Evolutionary conservation across 2,888 invertebrate genomes (phyloP).

Genomic region (Epistrophe grossulariae): DNA sequence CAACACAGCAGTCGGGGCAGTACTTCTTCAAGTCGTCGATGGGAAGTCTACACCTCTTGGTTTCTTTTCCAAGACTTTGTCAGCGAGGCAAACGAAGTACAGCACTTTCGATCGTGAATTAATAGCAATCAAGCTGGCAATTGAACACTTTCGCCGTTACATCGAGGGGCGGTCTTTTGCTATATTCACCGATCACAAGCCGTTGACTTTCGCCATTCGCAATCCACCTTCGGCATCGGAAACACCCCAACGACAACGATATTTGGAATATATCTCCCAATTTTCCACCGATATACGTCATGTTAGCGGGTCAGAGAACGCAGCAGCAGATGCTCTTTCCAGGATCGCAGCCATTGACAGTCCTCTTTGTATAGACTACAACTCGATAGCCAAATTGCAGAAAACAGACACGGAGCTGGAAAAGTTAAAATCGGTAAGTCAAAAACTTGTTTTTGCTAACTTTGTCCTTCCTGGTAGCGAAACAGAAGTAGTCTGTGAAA

Average conservation of each 20-base stretch:
- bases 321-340: constrained; percentile 38
- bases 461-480: constrained; percentile 30
- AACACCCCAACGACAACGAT: no score
- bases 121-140: not conserved
- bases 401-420: constrained; percentile 14
- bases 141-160: constrained; percentile 5
- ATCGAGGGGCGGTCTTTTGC: not conserved
- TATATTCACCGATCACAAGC: no score
- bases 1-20: constrained; percentile 21
- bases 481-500: constrained; percentile 57
- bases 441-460: constrained; percentile 19
- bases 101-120: constrained; percentile 26
- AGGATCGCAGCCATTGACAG: constrained; percentile 31
- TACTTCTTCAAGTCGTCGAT: constrained; percentile 8
- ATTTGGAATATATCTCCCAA: not conserved
- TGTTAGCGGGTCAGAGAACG: not conserved
- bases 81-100: not conserved
- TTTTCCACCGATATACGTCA: constrained; percentile 30
- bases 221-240: no score
- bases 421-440: constrained; percentile 42
- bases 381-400: constrained; percentile 25
- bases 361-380: not conserved
- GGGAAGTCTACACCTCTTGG: constrained; percentile 8
- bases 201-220: no score
- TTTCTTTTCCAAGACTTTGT: not conserved